Base-by-base conservation (phyloP, 1,140 invertebrate genomes). In the Aphaenogaster rudis region DNA sequence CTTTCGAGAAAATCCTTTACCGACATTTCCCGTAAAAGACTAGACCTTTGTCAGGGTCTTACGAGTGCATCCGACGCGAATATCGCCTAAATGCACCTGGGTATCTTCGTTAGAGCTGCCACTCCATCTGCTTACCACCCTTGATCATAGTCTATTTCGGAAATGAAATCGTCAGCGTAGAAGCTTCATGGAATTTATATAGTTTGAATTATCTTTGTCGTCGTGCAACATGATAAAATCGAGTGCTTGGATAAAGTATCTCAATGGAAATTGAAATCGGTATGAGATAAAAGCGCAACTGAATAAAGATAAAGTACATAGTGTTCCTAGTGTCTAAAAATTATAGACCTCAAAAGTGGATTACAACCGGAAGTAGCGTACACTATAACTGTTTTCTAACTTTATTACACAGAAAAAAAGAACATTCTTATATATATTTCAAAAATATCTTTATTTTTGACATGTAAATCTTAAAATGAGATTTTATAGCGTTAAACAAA, bases 1-100 rank as follows among this genome's bases (percentile, higher is more conserved):
- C 78, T 64, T 64, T 21, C 28, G 0, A 39, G 64, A 42, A 54
- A 79, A 80, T 45, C 50, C 54, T 61, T 67, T 86, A 67, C 28
- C 48, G 28, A 2, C 33, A 50, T 67, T 79, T 79, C 3, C 3
- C 66, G 39, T 33, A 81, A 59, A 71, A 71, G 66, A 45, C 21
- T 45, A 59, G 64, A 81, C 15, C 79, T 81, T 71, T 81, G 52
- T 81, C 66, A 71, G 15, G 3, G 21, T 5, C 21, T 52, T 71
- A 45, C 64, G 15, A 69, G 52, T 57, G 64, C 64, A 81, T 71
- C 50, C 17, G 21, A 80, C 45, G n/a, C 39, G 66, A 71, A 45
- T 54, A 57, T 54, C 48, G 15, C 3, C 36, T 81, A 69, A 52
- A 45, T 57, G 28, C 50, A 71, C 15, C 64, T 57, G 66, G 21